Conservation (phyloP, 64 coral and sea anemone genomes). For the Astreopora myriophthalma region DNA sequence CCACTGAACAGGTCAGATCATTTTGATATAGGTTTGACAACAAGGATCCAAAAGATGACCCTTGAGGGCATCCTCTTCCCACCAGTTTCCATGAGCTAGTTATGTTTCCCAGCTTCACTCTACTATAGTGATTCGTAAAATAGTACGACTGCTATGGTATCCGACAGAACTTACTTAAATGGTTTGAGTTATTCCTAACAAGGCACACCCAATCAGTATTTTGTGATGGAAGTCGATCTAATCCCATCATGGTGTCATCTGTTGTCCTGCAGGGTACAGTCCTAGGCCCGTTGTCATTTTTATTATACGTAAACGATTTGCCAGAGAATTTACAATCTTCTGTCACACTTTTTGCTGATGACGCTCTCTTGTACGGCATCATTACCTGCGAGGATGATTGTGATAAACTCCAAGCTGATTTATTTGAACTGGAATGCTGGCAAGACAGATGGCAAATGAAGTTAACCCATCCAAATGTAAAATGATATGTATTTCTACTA, state of each 20-base stretch:
- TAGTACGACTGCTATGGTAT: too few species aligned
- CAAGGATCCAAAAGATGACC: too few species aligned
- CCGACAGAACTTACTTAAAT: conserved; percentile 26
- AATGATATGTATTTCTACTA: conserved; percentile 57
- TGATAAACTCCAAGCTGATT: conserved; percentile 17
- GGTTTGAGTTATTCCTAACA: conserved; percentile 48
- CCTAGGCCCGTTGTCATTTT: conserved; percentile 25
- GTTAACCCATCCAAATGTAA: conserved; percentile 59
- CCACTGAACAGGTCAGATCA: too few species aligned
- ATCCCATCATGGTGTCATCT: conserved; percentile 3
- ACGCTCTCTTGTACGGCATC: conserved; percentile 28
- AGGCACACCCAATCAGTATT: conserved; percentile 36
- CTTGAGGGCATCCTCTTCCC: too few species aligned
- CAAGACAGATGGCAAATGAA: conserved; percentile 7
- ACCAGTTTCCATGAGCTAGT: too few species aligned
- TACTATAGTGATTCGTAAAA: too few species aligned
- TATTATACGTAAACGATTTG: conserved; percentile 38
- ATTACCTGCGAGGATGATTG: conserved; percentile 38
- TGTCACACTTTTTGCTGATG: conserved; percentile 52
- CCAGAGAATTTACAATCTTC: conserved; percentile 50
- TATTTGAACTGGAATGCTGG: conserved; percentile 7
- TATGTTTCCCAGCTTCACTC: too few species aligned
- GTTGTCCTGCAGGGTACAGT: conserved; percentile 52
- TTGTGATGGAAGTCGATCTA: conserved; percentile 37
- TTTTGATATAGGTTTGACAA: too few species aligned